Base-by-base conservation (phyloP, 2,113 vertebrate species). In the Candoia aspera region DNA sequence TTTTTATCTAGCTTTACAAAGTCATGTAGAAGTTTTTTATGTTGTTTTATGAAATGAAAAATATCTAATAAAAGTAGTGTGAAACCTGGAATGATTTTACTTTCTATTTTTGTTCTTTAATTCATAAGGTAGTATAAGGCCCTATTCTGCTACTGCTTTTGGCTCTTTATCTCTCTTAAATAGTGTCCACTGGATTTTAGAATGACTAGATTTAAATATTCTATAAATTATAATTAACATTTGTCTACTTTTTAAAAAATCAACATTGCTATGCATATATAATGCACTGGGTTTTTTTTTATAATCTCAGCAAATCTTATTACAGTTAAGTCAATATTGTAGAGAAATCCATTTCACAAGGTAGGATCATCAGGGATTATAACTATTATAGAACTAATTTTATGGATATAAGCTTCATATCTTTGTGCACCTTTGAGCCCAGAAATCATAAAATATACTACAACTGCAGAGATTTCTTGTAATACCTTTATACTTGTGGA, bases 341-440 rank as follows among this genome's bases (percentile, higher is more conserved):
- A 91, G 86, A 91, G 92, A 96, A 93, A 94, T 89, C 53, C 49
- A 89, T 91, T 94, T 88, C 88, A 91, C 46, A 62, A 21, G 90
- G 29, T 29, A 90, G 21, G 89, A 46, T 91, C 86, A 37, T 93
- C 53, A 26, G 83, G 86, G 73, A 53, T 91, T 92, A 90, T 91
- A 87, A 58, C 93, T 95, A 60, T 33, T 84, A 92, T 94, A 73
- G 29, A 91, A 11, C 19, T 37, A 0, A 88, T 96, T 93, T 96
- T 93, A 89, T 93, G 93, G 95, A 95, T 96, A 92, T 93, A 93
- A 96, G 64, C 90, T 91, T 55, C 85, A 73, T 55, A 95, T 89
- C 94, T 90, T 94, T 90, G 95, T 92, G 84, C 57, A 84, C 93
- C 91, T 95, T 94, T 93, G 86, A 95, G 92, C 17, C 68, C 68